Base-by-base conservation (phyloP, 2,888 invertebrate genomes). In the Stenolophus ochropezus region DNA sequence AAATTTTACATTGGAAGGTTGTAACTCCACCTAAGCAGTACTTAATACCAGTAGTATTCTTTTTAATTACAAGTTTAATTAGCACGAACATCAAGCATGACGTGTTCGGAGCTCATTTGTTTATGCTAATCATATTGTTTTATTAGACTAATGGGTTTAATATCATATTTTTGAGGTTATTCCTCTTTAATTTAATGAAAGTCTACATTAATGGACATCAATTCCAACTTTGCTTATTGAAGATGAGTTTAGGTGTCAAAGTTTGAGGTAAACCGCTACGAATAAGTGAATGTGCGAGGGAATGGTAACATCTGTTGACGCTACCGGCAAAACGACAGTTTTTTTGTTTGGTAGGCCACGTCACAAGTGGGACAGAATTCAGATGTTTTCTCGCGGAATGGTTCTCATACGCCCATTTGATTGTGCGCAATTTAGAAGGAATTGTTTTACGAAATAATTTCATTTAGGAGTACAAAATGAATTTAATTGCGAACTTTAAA, bases 281-380 rank as follows among this genome's bases (percentile, higher is more conserved):
- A 56, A 25, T 27, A 56, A 75, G 56, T 75, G 53, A 56, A 56
- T 58, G 78, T 49, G 20, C 1, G 47, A 21, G 65, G 23, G 65
- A 78, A 78, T 58, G 14, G 21, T 25, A 65, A 61, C 78, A 78
- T 78, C 78, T 78, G 78, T 23, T 61, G 25, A 47, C 5, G 47
- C 6, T 20, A 76, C 75, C 51, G 33, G 56, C 56, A 27, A 21
- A 51, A 23, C 61, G 76, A 33, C 21, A 58, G 20, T 42, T 77
- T 76, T 47, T 78, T 61, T 23, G 42, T 65, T 47, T 61, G 61
- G 33, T 33, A 20, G 21, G 27, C 76, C 78, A 65, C 78, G 65
- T 65, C 61, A 77, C 61, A 61, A 61, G 47, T 77, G 47, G 78
- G 42, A 75, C 75, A 25, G 33, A 61, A 78, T 78, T 49, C 78